Evolutionary conservation across 2,797 vertebrate species (phyloP).

Genomic region (Melanotaenia maccullochi): DNA sequence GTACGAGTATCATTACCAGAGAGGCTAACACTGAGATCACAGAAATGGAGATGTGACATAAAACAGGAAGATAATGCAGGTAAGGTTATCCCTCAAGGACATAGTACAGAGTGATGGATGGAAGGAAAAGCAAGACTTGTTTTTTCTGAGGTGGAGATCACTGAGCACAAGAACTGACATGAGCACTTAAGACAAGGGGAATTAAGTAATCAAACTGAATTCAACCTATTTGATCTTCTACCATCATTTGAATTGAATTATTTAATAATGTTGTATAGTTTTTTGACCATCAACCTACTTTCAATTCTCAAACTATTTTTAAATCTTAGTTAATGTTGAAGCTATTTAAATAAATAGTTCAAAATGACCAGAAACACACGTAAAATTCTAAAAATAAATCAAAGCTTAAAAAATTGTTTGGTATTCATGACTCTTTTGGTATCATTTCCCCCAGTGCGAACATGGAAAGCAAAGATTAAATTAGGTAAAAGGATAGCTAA

Average conservation of each 20-base stretch:
- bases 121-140: neutral
- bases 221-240: neutral
- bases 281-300: no score
- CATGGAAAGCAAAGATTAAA: neutral
- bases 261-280: no score
- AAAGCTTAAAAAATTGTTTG: no score
- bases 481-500: neutral
- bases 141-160: neutral
- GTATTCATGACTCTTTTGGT: neutral
- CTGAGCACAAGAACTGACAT: slow-evolving; percentile 7
- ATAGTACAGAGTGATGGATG: neutral
- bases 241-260: neutral
- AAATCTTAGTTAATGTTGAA: neutral
- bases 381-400: neutral
- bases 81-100: slow-evolving; percentile 45
- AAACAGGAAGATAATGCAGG: slow-evolving; percentile 13
- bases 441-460: neutral
- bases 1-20: slow-evolving; percentile 18
- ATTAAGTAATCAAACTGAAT: neutral
- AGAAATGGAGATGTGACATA: slow-evolving; percentile 8
- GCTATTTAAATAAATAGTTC: neutral
- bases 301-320: no score
- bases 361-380: neutral
- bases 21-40: slow-evolving; percentile 17
- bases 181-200: neutral